Percentiles rank a stretch among this genome's conserved stretches.
Evolutionary conservation across 1,140 invertebrate genomes (phyloP).

Genomic region (Nebria ingens): DNA sequence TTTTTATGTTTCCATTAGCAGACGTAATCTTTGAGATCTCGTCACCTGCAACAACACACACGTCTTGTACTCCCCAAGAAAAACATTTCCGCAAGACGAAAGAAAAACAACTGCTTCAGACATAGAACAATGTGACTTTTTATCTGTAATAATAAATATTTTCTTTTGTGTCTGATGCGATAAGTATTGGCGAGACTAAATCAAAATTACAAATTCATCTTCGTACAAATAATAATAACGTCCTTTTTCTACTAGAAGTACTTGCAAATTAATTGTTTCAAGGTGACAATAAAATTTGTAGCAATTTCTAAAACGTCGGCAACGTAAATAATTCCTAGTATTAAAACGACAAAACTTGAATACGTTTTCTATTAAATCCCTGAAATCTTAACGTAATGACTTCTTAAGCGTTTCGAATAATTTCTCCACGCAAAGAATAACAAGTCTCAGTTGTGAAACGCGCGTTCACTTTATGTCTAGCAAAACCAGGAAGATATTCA

Average conservation of each 20-base stretch:
- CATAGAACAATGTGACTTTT: background rate
- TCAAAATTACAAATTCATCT: too few relatives aligned
- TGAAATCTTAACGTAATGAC: slow-evolving; percentile 1
- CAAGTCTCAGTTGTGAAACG: background rate
- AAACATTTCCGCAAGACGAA: background rate
- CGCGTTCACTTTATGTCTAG: too few relatives aligned
- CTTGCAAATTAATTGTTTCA: background rate
- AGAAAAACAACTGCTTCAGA: background rate
- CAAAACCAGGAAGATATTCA: too few relatives aligned
- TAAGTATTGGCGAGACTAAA: too few relatives aligned
- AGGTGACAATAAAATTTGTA: slow-evolving; percentile 6
- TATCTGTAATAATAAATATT: too few relatives aligned
- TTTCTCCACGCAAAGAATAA: background rate
- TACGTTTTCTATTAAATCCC: background rate
- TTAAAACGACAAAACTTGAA: slow-evolving; percentile 8
- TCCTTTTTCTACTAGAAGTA: too few relatives aligned
- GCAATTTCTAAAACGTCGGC: background rate
- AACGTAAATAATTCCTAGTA: background rate
- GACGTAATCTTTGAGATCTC: background rate
- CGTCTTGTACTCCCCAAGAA: background rate
- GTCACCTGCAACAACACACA: slow-evolving; percentile 2
- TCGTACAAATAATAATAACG: too few relatives aligned
- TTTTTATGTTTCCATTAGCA: background rate
- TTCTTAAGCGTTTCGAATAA: slow-evolving; percentile 9
- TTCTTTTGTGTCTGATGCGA: too few relatives aligned